These are phyloP conservation scores for Lycopodina hypogea DNA, from an alignment of 37 sponge, comb jelly and placozoan species.

Conservation along the genomic window DNA sequence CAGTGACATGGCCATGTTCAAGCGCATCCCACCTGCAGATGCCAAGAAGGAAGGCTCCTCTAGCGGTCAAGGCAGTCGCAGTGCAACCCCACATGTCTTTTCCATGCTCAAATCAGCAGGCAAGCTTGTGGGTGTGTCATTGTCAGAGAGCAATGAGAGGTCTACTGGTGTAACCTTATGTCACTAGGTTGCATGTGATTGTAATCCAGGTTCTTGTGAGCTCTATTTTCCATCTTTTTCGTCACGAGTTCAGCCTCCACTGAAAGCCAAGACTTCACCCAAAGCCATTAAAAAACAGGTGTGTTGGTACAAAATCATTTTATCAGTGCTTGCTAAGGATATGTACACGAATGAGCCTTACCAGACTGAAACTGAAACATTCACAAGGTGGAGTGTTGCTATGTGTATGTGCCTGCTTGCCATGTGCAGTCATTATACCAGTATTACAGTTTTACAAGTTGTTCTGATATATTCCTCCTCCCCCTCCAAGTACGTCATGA, in stretches of 20 bases:
- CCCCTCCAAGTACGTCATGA: constrained; percentile 19
- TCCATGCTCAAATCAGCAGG: constrained; percentile 24
- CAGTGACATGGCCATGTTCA: constrained; percentile 49
- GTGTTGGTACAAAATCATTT: too few relatives aligned
- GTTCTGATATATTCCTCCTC: too few relatives aligned
- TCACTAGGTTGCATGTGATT: too few relatives aligned
- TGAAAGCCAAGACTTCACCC: neutral
- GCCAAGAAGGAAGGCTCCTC: constrained; percentile 25
- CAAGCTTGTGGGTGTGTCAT: neutral
- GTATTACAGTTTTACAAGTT: too few relatives aligned
- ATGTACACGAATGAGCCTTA: too few relatives aligned
- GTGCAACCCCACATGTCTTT: constrained; percentile 40
- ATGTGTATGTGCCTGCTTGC: too few relatives aligned
- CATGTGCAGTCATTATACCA: too few relatives aligned
- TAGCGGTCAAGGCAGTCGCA: constrained; percentile 50
- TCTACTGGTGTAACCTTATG: too few relatives aligned
- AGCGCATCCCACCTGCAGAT: neutral
- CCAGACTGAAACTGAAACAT: too few relatives aligned
- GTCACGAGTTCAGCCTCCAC: neutral
- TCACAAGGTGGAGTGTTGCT: too few relatives aligned
- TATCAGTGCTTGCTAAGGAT: too few relatives aligned
- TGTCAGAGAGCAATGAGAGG: too few relatives aligned
- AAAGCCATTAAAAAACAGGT: neutral
- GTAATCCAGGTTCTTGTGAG: constrained; percentile 1
- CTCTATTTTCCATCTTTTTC: neutral